Evolutionary conservation across 2,797 vertebrate species (phyloP).

Genomic region (Gymnocypris eckloni): DNA sequence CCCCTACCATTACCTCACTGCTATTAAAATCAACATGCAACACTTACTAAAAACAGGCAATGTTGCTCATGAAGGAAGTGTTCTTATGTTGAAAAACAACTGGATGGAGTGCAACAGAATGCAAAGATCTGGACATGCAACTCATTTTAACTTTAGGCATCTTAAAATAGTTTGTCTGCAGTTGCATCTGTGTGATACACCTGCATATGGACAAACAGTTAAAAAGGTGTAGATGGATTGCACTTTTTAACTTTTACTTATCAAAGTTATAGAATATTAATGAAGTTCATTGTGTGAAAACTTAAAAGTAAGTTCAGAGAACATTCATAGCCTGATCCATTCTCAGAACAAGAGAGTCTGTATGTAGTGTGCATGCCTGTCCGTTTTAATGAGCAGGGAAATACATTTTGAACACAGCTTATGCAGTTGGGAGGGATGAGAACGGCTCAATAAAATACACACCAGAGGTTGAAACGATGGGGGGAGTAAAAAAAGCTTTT

Average conservation of each 20-base stretch:
- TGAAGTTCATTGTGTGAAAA: conserved; percentile 23
- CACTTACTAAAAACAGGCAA: background rate
- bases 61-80: background rate
- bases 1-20: background rate
- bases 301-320: conserved; percentile 42
- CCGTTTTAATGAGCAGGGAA: conserved; percentile 82
- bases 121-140: background rate
- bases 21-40: background rate
- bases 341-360: conserved; percentile 68
- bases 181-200: background rate
- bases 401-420: conserved; percentile 83
- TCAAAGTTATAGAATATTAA: conserved; percentile 18
- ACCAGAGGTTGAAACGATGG: conserved; percentile 82
- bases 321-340: conserved; percentile 23
- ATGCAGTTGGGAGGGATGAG: conserved; percentile 80
- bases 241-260: background rate
- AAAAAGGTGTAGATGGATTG: background rate
- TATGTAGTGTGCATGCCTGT: conserved; percentile 74
- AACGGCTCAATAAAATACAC: conserved; percentile 88
- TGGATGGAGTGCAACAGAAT: background rate
- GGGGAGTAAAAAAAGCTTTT: conserved; percentile 84
- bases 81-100: background rate
- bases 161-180: background rate
- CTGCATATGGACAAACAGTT: background rate
- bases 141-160: background rate